Base-by-base conservation (phyloP, 2,797 vertebrate genomes). In the Nannoperca obscura region DNA sequence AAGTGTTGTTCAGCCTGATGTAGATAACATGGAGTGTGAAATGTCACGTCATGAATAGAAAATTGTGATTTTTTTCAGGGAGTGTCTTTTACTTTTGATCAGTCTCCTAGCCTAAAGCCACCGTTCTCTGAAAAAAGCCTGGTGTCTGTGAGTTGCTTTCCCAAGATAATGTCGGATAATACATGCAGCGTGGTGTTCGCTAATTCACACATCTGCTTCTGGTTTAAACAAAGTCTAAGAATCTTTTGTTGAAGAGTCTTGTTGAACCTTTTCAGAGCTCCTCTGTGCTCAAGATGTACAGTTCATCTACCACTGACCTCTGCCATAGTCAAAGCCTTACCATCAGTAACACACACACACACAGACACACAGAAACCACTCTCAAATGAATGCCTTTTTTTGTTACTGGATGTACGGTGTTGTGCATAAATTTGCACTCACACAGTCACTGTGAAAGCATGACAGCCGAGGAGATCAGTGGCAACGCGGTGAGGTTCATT, bases 41-140 rank as follows among this genome's bases (percentile, higher is more conserved):
- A 75, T 71, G 71, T 75, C 75, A 65, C 9, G 5, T 59, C 50
- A 64, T 52, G 58, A 64, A 64, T 49, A 61, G 27, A 49, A 19
- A 63, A 24, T 57, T 9, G 13, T 54, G 32, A n/a, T 22, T 32
- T 11, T 5, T 5, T 36, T 27, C 24, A 8, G 27, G 10, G 3
- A 7, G 20, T 3, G 22, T 15, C 15, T 38, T 8, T 53, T 12
- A 2, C 11, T 46, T 38, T 32, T n/a, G 13, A 40, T 75, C 47
- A 46, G 7, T 11, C n/a, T 30, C 20, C 8, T 11, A 1, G 46
- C 58, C 22, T 44, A 1, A 34, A 3, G 32, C 6, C 9, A 27
- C 36, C 27, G 19, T 13, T 32, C 3, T 49, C 49, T 46, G 6
- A 13, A 4, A n/a, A 2, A 22, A n/a, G 14, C n/a, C 38, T 10